These are phyloP conservation scores for Tapera naevia DNA, from an alignment of 2,797 vertebrate species.

Conservation along the genomic window DNA sequence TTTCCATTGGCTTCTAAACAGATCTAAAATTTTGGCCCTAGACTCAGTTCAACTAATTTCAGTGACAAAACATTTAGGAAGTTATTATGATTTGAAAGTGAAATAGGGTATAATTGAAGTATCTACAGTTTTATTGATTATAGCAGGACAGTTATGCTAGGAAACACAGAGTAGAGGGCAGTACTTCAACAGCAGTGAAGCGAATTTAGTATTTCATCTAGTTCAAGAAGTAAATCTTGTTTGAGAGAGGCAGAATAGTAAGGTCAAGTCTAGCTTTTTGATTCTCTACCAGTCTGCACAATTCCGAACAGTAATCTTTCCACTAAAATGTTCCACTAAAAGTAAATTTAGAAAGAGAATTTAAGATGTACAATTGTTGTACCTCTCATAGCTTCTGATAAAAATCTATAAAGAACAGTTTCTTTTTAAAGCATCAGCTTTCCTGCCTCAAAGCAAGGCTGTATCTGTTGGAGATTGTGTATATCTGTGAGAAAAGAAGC, in stretches of 20 bases:
- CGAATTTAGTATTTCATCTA: not conserved
- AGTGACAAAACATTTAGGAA: not conserved
- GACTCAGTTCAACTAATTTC: not conserved
- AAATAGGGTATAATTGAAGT: not conserved
- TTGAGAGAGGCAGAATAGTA: not conserved
- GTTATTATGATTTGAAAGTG: not conserved
- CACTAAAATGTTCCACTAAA: not conserved
- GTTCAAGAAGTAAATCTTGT: not conserved
- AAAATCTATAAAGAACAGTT: not conserved
- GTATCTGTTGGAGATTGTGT: not conserved
- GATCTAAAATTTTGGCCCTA: not conserved
- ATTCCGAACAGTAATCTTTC: not conserved
- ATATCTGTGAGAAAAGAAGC: not conserved
- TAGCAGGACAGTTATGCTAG: not conserved
- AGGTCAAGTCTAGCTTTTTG: not conserved
- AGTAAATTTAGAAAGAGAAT: not conserved
- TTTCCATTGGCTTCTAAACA: not conserved
- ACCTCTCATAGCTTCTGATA: not conserved
- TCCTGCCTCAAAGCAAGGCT: not conserved
- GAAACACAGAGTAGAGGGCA: not conserved
- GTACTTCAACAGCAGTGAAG: not conserved
- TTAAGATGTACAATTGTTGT: not conserved
- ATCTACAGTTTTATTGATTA: not conserved
- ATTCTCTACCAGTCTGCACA: not conserved
- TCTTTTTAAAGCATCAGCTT: not conserved